Base-by-base conservation (phyloP, 1,140 invertebrate species). In the Phymastichus coffea region DNA sequence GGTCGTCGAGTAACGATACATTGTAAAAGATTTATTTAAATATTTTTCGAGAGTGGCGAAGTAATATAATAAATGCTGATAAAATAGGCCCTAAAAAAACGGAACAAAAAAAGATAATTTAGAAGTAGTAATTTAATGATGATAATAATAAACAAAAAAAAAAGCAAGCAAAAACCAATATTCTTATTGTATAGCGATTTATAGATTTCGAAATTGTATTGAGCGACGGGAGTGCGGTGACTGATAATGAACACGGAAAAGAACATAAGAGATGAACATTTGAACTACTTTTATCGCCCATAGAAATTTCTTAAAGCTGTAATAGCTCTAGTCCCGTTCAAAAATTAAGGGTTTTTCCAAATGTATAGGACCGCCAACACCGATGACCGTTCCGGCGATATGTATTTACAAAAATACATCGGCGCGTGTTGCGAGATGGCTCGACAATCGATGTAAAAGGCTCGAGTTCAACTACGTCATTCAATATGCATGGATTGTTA, bases 331-430 rank as follows among this genome's bases (percentile, higher is more conserved):
- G 22, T 17, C n/a, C 41, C 8, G 19, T n/a, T 17, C 7, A 22
- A 22, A 12, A 19, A 47, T 47, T 47, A 17, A 47, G 8, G 28
- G 26, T 47, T 47, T n/a, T 15, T 47, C 19, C 17, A 14, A 25
- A n/a, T 25, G 25, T 14, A 25, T 46, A 19, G 22, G 28, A 33
- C 25, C 46, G n/a, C n/a, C n/a, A 28, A 3, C 4, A 28, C 37
- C 35, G 15, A 59, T n/a, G n/a, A 28, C 47, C 46, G 23, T 59
- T 51, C 51, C 51, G 51, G 28, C 14, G 7, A 49, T n/a, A 17
- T 17, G n/a, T 30, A 7, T 47, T 4, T 28, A 19, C 3, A 47
- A 17, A 1, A 17, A 4, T 28, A 47, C 17, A 47, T 15, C 4
- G 15, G 25, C 22, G 15, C 23, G 22, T 25, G 22, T 25, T 25